Evolutionary conservation across 2,888 invertebrate genomes (phyloP), one percentile per base, ranked within the genome.

Genomic region (Melanostoma mellinum): DNA sequence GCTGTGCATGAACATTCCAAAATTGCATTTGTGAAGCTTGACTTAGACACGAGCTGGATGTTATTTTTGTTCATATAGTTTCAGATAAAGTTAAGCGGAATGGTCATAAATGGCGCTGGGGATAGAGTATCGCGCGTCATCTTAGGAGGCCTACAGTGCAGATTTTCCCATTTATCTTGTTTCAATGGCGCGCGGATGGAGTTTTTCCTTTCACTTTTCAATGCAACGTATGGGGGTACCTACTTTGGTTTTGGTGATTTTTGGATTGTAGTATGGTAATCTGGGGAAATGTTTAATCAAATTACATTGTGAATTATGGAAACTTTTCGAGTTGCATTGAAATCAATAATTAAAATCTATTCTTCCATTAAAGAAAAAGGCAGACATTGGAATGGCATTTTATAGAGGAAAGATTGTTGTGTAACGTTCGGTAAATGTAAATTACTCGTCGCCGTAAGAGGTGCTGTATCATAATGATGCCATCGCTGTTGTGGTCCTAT

Each of bases 191-290:
- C 33, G 35, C 46, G 63, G 30, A 56, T 46, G 52, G 20, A 50
- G 63, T 50, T 73, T 58, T 82, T 73, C 82, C 82, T 82, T 78
- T 82, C 82, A 82, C 82, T 82, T 82, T 82, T 78, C 42, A 56
- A 52, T 40, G 52, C 4, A 8, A 40, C 10, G 10, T 53, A 50
- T 32, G 33, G 48, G n/a, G 6, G 48, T 20, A 20, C n/a, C n/a
- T n/a, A n/a, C 38, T 73, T 48, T n/a, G 42, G 61, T 42, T 40
- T 50, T 48, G 36, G 44, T 52, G 71, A 77, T 72, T 72, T 73
- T 44, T 1, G 73, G 53, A 56, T 73, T 42, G 67, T 30, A 63
- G 48, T 63, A 63, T 63, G 63, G 36, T 38, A 50, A 50, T 4
- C 38, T 9, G 4, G 63, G 38, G 63, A 63, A 63, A 63, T 63